Percentiles rank a stretch among this genome's conserved stretches.
Conservation (phyloP, 2,888 invertebrate genomes). For the Agrotis clavis region DNA sequence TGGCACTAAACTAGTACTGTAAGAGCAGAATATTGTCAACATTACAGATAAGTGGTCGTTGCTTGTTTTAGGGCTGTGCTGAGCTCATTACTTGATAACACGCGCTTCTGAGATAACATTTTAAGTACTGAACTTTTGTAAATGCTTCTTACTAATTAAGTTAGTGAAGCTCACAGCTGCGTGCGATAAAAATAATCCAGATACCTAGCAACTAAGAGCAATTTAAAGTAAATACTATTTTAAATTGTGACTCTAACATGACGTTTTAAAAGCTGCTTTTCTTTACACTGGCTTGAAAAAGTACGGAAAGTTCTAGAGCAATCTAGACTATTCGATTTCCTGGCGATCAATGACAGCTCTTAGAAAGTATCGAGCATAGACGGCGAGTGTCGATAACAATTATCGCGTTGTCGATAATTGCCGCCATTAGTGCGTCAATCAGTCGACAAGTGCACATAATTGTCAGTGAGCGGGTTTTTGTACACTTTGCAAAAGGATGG, state of each 20-base stretch:
- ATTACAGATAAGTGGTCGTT: conserved; percentile 12
- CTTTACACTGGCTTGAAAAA: background rate
- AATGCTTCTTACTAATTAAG: conserved; percentile 24
- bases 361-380: conserved; percentile 59
- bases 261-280: background rate
- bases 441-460: conserved; percentile 55
- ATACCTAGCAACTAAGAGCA: background rate
- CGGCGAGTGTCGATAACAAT: conserved; percentile 59
- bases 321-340: conserved; percentile 22
- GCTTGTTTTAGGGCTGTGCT: conserved; percentile 26
- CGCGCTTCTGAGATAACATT: background rate
- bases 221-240: background rate
- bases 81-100: conserved; percentile 33
- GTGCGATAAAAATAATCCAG: background rate
- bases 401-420: conserved; percentile 62
- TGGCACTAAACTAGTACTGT: conserved; percentile 32
- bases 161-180: conserved; percentile 11
- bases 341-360: conserved; percentile 43
- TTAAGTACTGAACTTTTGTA: conserved; percentile 12
- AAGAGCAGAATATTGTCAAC: conserved; percentile 25
- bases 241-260: background rate
- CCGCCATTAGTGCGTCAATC: conserved; percentile 62
- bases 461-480: conserved; percentile 52
- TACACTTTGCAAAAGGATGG: conserved; percentile 22
- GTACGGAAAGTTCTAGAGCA: conserved; percentile 24